These are phyloP conservation scores for Zygothrica quintamaculata DNA, from an alignment of 2,888 invertebrate species.

Conservation along the genomic window DNA sequence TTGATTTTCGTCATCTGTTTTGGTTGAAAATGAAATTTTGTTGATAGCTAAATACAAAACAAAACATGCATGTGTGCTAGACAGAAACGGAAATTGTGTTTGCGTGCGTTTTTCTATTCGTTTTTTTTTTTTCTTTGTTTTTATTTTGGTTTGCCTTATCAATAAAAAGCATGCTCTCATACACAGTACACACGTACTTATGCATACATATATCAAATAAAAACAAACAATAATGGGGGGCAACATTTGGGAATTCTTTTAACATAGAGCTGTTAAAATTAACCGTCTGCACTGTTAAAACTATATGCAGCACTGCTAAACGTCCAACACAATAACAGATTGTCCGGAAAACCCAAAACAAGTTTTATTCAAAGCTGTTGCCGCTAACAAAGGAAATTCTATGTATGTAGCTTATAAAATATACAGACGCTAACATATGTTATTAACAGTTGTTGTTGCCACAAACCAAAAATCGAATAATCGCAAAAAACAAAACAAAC, in stretches of 20 bases:
- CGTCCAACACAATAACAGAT: background rate
- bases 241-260: constrained; percentile 30
- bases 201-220: constrained; percentile 10
- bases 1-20: constrained; percentile 37
- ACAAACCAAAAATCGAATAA: too few species aligned
- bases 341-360: background rate
- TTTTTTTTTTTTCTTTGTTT: constrained; percentile 1
- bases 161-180: constrained; percentile 58
- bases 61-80: constrained; percentile 48
- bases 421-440: too few species aligned
- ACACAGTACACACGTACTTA: constrained; percentile 13
- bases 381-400: constrained; percentile 3
- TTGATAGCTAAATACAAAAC: constrained; percentile 58
- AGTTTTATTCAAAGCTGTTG: constrained; percentile 16
- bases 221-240: constrained; percentile 47
- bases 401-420: too few species aligned
- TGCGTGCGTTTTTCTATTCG: constrained; percentile 17
- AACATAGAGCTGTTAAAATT: constrained; percentile 28
- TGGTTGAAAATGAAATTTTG: constrained; percentile 57
- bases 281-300: constrained; percentile 13
- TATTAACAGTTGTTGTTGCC: too few species aligned
- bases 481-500: too few species aligned
- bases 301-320: background rate
- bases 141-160: constrained; percentile 61
- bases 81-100: constrained; percentile 64